Base-by-base conservation (phyloP, 2,888 invertebrate genomes). In the Plebejus anna region DNA sequence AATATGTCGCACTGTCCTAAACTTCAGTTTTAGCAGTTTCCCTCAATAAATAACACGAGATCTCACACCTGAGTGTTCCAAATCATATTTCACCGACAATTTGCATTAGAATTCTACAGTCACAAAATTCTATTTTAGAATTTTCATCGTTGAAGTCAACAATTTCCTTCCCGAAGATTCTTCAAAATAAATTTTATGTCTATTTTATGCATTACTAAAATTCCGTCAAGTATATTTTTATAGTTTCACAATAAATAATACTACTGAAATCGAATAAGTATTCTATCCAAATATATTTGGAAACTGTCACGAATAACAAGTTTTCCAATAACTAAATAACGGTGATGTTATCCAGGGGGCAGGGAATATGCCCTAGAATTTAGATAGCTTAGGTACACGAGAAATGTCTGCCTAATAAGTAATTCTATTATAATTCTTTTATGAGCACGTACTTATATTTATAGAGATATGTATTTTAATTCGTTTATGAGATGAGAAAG, bases 1-100 rank as follows among this genome's bases (percentile, higher is more conserved):
- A 93, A 93, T 93, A 94, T 93, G 94, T 93, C 92, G 89, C 88
- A 81, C 85, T 87, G 88, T 88, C 89, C 87, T 85, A 89, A 89
- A 88, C 87, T 86, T 84, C 86, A 88, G 38, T 87, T 87, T 86
- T 83, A 82, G 81, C 85, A 84, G 81, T 85, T 86, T 87, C 82
- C 84, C 85, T 81, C 82, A 83, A 84, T 86, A 84, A 85, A 86
- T 70, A 38, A 22, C 16, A 66, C 66, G 55, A 61, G 28, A 59
- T 59, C 57, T 59, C 76, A 38, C 71, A 76, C 76, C 76, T 76
- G 76, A 76, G 71, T 38, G 71, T 76, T 70, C 38, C 28, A 70
- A 47, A 22, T 71, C 57, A 71, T 38, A 42, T 57, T 57, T 57
- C 38, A 76, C 32, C n/a, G 32, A 55, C 71, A 47, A 55, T 70